Base-by-base conservation (phyloP, 2,797 vertebrate genomes). In the Lates japonicus region DNA sequence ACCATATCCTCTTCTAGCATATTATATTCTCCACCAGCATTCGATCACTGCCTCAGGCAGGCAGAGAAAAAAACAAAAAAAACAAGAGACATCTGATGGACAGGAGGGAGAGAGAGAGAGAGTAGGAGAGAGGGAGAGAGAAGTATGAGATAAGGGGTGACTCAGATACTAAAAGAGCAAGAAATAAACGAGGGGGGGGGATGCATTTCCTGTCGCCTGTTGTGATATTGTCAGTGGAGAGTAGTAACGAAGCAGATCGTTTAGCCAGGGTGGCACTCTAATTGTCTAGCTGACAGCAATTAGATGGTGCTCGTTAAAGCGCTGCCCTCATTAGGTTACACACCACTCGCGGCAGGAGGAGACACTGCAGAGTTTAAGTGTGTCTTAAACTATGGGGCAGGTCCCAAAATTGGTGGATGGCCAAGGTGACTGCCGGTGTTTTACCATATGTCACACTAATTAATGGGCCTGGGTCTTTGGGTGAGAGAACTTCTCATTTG, bases 281-380 rank as follows among this genome's bases (percentile, higher is more conserved):
- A 91, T 89, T 74, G 80, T 82, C 74, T 68, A 11, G 58, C 76
- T 87, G 86, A 90, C 88, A 90, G 89, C 87, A 92, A 92, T 93
- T 92, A 91, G 69, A 72, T 44, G 41, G 67, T n/a, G 2, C 76
- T 90, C 65, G 60, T 90, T 90, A 86, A 87, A 88, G 61, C 20
- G 8, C 42, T 52, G 66, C 77, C 79, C 85, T 89, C 85, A 87
- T 90, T 89, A 91, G 71, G 70, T 83, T 71, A 69, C 78, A 71
- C 55, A 79, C 22, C 70, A 76, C 71, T 86, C 35, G 3, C 7
- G 49, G 61, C 76, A 74, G 77, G 69, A 80, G 70, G 65, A 80
- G 60, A 60, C 25, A 39, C 60, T 51, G 63, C 67, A 54, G 55
- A 77, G 60, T 75, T 54, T 57, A 67, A 87, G 76, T 63, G 70